Conservation (phyloP, 2,113 vertebrate genomes). For the Antechinus stuartii region DNA sequence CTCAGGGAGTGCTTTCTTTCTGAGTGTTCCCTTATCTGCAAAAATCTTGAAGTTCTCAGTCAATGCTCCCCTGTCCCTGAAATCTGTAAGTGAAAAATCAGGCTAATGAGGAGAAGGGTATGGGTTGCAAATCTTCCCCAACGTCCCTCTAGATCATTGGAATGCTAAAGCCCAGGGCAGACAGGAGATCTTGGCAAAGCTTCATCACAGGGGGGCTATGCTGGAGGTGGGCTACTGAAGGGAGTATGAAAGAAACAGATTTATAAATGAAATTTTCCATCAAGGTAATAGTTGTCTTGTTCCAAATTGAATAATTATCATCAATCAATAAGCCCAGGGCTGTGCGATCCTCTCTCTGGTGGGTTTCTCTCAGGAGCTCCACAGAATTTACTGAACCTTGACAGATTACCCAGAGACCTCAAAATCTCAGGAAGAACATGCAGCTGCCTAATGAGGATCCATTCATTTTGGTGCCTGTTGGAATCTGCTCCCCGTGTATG, state of each 20-base stretch:
- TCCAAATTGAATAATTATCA: not conserved
- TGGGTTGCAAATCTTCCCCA: not conserved
- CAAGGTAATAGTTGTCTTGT: not conserved
- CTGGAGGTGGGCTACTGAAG: not conserved
- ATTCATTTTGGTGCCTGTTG: not conserved
- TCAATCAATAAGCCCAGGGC: not conserved
- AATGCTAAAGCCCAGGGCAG: not conserved
- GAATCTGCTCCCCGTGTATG: not conserved
- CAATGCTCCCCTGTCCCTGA: not conserved
- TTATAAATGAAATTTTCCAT: not conserved
- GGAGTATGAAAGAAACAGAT: not conserved
- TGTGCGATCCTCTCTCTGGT: not conserved
- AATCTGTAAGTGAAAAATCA: not conserved
- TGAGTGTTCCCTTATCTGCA: not conserved
- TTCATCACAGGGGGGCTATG: not conserved
- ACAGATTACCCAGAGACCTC: not conserved
- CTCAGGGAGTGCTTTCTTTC: not conserved
- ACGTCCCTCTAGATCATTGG: not conserved
- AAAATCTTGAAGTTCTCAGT: not conserved
- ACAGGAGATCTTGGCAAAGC: not conserved
- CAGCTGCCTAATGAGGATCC: constrained; percentile 4
- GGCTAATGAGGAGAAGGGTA: not conserved
- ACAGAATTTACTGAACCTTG: not conserved
- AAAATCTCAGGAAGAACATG: not conserved
- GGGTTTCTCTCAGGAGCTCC: not conserved